Percentiles rank a stretch among this genome's conserved stretches.
Evolutionary conservation across 1,140 invertebrate genomes (phyloP).

Genomic region (Pemphigus obesinymphae): DNA sequence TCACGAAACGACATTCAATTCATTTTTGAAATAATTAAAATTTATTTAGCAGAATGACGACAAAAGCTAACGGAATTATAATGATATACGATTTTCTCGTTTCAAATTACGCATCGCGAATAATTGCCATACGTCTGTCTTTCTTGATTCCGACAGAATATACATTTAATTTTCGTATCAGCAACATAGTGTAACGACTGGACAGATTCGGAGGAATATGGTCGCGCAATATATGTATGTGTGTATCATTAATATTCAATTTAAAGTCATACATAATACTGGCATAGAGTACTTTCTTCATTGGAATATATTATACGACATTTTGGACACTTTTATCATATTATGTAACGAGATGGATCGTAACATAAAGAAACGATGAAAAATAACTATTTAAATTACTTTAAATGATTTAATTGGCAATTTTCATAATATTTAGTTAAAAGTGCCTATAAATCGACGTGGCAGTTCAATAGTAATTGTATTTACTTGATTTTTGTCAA

Average conservation of each 20-base stretch:
- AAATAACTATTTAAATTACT: too few species aligned
- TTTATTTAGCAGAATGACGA: background rate
- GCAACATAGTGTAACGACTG: background rate
- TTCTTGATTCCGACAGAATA: background rate
- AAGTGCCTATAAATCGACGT: too few species aligned
- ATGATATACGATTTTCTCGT: background rate
- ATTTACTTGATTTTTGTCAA: too few species aligned
- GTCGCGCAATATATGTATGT: background rate
- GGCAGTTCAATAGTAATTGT: too few species aligned
- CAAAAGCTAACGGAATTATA: background rate
- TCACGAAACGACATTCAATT: background rate
- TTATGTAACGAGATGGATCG: background rate
- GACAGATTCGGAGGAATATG: background rate
- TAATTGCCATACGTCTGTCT: background rate
- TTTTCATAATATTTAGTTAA: too few species aligned
- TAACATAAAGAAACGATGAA: background rate
- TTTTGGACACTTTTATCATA: background rate
- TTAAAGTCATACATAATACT: background rate
- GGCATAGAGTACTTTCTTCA: background rate
- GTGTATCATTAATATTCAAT: background rate
- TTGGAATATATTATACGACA: background rate
- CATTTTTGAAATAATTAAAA: background rate
- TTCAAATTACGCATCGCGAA: background rate
- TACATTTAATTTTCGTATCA: background rate
- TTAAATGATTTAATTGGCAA: too few species aligned